Base-by-base conservation (phyloP, 2,113 vertebrate genomes). In the Merops nubicus region DNA sequence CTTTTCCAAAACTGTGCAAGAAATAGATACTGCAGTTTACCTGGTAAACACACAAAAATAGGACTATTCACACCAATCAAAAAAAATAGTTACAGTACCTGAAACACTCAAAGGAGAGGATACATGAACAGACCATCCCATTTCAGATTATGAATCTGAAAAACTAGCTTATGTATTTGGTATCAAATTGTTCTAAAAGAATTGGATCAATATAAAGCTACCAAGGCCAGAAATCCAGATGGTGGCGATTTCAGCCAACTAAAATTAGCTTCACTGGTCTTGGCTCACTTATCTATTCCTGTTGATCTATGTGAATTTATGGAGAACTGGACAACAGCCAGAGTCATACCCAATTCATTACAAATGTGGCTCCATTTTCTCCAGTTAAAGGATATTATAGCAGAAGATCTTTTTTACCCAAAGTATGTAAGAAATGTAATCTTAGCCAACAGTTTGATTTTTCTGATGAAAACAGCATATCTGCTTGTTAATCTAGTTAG, bases 161-260 rank as follows among this genome's bases (percentile, higher is more conserved):
- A 92, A 96, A 9, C 11, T 53, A 65, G 74, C 62, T 89, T 63
- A 88, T 16, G 29, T 84, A 45, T 89, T 96, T 77, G 56, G 28
- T 72, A 86, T 85, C 73, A 85, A 45, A 89, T 9, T 60, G 43
- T 73, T 90, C 53, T 78, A 88, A 87, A 96, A 94, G 78, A 89
- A 87, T 6, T 94, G 85, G 94, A 92, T 97, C 95, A 95, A 81
- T 97, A 93, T 74, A 97, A 97, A 97, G 73, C 91, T 93, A 93
- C 40, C 40, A 83, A 94, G 91, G 94, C 87, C 96, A 95, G 80
- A 92, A 96, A 95, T 95, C 77, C 97, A 98, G 96, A 98, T 97
- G 96, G 96, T 53, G 42, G 28, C 74, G 64, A 93, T 96, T 95
- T 92, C 91, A 94, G 92, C 88, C 93, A 95, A 91, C 84, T 96